A percentile compares a stretch with the other conserved stretches of the same genome.
These are phyloP conservation scores for Drosophila pseudoobscura DNA, from an alignment of 1,140 invertebrate genomes.

Conservation along the genomic window DNA sequence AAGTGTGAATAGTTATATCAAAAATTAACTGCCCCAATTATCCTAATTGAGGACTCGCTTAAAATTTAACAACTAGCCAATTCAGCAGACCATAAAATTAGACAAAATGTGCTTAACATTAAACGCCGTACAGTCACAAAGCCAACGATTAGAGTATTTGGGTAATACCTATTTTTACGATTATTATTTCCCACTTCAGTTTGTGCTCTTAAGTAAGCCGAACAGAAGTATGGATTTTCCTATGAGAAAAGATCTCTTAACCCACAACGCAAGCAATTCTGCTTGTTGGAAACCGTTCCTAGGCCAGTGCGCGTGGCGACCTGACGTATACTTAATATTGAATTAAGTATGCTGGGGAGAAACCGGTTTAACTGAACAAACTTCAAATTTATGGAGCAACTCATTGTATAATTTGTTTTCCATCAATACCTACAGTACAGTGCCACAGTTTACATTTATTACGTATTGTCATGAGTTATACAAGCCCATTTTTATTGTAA, in stretches of 20 bases:
- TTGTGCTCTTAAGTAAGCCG: conserved; percentile 1
- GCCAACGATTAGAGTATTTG: background rate
- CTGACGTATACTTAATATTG: conserved; percentile 58
- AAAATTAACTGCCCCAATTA: background rate
- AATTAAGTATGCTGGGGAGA: conserved; percentile 8
- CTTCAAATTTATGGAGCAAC: conserved; percentile 22
- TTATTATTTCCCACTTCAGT: background rate
- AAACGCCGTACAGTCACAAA: conserved; percentile 1
- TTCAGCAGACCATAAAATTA: conserved; percentile 36
- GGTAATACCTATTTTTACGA: background rate
- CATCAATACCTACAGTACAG: conserved; percentile 37
- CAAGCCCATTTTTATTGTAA: background rate
- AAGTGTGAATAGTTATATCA: background rate
- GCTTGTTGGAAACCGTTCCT: background rate
- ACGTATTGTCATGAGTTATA: background rate
- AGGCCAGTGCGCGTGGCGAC: conserved; percentile 29
- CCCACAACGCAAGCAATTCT: background rate
- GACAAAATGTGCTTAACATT: conserved; percentile 21
- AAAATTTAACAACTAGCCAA: conserved; percentile 9
- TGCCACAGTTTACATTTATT: conserved; percentile 16
- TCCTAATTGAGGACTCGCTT: conserved; percentile 17
- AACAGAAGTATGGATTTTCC: background rate
- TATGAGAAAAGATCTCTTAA: conserved; percentile 6
- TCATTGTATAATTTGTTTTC: conserved; percentile 23
- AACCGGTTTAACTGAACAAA: conserved; percentile 53